phyloP scores from a whole-genome alignment of 2,888 invertebrate species.

The Augiades crinisus region DNA sequence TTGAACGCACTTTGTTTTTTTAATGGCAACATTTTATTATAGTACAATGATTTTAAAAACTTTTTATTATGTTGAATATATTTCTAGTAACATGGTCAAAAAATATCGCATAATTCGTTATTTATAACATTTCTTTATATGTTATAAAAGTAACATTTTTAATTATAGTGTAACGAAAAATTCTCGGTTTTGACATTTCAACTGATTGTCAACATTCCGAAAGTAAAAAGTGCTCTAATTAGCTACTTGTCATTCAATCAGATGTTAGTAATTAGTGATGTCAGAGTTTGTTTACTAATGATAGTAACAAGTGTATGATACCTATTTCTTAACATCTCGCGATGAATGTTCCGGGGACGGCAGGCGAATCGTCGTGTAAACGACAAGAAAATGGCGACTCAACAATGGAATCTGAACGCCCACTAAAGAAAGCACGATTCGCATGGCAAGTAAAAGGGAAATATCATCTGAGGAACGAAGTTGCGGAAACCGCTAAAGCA shows the following conservation, averaged over 20 bases:
- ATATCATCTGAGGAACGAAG: slow-evolving; percentile 80
- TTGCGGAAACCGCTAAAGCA: slow-evolving; percentile 38
- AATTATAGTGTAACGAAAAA: not conserved
- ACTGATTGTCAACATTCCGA: slow-evolving; percentile 26
- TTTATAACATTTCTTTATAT: not conserved
- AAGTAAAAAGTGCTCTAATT: slow-evolving; percentile 39
- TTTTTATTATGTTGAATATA: too few relatives aligned
- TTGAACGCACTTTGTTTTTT: too few relatives aligned
- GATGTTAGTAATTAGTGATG: slow-evolving; percentile 75
- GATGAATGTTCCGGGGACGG: slow-evolving; percentile 61
- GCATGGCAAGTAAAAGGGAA: slow-evolving; percentile 86
- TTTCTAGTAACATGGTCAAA: too few relatives aligned
- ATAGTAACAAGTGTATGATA: slow-evolving; percentile 41
- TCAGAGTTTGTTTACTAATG: slow-evolving; percentile 78
- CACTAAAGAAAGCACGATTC: slow-evolving; percentile 84
- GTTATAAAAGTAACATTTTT: not conserved
- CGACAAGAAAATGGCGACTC: slow-evolving; percentile 78
- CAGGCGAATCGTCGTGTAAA: slow-evolving; percentile 73
- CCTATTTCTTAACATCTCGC: slow-evolving; percentile 34
- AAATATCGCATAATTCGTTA: not conserved
- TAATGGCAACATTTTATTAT: too few relatives aligned
- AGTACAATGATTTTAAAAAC: too few relatives aligned
- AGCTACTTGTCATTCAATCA: slow-evolving; percentile 74
- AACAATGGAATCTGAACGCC: slow-evolving; percentile 75
- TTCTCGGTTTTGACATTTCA: slow-evolving; percentile 23